phyloP scores from a whole-genome alignment of 2,888 invertebrate species.

The Machimus atricapillus region DNA sequence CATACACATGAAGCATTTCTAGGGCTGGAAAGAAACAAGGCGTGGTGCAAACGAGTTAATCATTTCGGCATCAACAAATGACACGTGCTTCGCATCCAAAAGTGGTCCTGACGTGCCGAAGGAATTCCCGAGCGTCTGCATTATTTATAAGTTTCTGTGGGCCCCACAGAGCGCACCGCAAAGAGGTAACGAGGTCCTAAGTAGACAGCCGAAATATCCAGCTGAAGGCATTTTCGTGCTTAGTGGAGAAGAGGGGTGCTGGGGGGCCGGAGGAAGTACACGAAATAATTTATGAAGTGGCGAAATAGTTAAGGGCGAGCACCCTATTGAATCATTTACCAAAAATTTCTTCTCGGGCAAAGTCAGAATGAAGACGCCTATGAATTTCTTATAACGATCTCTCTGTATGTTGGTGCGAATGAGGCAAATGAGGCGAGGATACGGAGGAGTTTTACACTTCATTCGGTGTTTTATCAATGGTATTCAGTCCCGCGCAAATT shows the following conservation, averaged over 20 bases:
- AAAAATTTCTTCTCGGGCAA: not conserved
- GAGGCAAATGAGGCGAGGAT: not conserved
- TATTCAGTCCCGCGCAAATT: not conserved
- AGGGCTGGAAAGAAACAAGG: not conserved
- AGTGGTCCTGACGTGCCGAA: slow-evolving; percentile 28
- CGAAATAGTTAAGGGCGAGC: not conserved
- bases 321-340: slow-evolving; percentile 13
- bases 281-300: slow-evolving; percentile 35
- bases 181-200: slow-evolving; percentile 6
- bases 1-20: not conserved
- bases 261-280: not conserved
- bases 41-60: slow-evolving; percentile 43
- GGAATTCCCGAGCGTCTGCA: slow-evolving; percentile 26
- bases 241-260: not conserved
- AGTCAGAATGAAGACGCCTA: slow-evolving; percentile 21
- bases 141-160: slow-evolving; percentile 38
- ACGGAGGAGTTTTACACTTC: not conserved
- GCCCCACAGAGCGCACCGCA: slow-evolving; percentile 3
- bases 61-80: slow-evolving; percentile 45
- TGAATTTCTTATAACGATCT: not conserved
- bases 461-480: not conserved
- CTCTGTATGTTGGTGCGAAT: not conserved
- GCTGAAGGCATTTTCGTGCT: not conserved
- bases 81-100: slow-evolving; percentile 40
- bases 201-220: slow-evolving; percentile 18